Evolutionary conservation across 53 echinoderm and acorn worm species (phyloP).

Genomic region (Actinopyga echinites): DNA sequence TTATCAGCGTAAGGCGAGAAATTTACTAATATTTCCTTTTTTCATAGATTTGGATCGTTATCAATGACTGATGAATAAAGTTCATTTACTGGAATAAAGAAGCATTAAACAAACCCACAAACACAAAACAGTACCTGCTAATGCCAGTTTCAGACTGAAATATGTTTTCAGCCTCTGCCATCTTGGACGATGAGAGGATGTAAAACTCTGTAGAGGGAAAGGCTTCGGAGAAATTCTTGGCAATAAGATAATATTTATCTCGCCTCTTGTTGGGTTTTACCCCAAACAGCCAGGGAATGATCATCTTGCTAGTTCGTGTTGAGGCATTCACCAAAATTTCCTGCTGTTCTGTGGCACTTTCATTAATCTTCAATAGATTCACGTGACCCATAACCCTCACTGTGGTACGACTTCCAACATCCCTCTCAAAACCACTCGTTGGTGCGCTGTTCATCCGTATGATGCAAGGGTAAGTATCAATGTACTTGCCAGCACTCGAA

Average conservation of each 20-base stretch:
- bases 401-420: conserved; percentile 89
- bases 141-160: conserved; percentile 90
- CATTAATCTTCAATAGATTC: conserved; percentile 83
- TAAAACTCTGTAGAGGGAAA: conserved; percentile 81
- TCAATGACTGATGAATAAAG: no score
- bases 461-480: conserved; percentile 85
- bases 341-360: conserved; percentile 69
- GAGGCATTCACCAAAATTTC: conserved; percentile 77
- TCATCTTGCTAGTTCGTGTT: conserved; percentile 72
- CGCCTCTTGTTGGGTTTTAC: conserved; percentile 83
- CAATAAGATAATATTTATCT: conserved; percentile 90
- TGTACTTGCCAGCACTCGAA: conserved; percentile 79
- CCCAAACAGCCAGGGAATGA: conserved; percentile 93
- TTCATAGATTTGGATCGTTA: no score
- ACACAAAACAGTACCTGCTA: conserved; percentile 61
- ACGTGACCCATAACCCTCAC: conserved; percentile 96
- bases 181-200: conserved; percentile 82
- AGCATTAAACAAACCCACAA: no score
- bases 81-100: no score
- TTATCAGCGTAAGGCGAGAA: no score
- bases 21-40: no score
- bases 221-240: conserved; percentile 90
- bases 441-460: conserved; percentile 99
- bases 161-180: conserved; percentile 82
- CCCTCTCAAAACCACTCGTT: conserved; percentile 76